Base-by-base conservation (phyloP, 2,797 vertebrate species). In the Thaleichthys pacificus region DNA sequence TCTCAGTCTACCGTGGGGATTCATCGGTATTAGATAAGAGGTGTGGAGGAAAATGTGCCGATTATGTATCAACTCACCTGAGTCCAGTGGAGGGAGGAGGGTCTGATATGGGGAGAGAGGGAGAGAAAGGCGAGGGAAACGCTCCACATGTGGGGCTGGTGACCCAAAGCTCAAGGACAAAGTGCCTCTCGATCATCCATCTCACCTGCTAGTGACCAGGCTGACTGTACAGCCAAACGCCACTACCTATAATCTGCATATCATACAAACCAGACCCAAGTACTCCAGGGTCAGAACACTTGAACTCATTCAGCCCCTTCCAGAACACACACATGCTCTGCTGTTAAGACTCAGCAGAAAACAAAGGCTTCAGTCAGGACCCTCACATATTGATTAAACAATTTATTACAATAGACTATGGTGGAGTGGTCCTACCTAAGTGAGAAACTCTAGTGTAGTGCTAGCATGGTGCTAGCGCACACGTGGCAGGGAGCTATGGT, bases 51-150 rank as follows among this genome's bases (percentile, higher is more conserved):
- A 38, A 57, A 0, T 64, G 26, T 69, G 30, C n/a, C 15, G 35
- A 21, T 17, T 28, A 26, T 5, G 4, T 76, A 71, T 67, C 54
- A 68, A 47, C 17, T 77, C 67, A 79, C 74, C 80, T 80, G 62
- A 54, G 12, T 57, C 14, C 32, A 57, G 42, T 66, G 21, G 35
- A 21, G 64, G 64, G 61, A 14, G 58, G 22, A 24, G 62, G 49
- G 51, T 28, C 42, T 47, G 42, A 47, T 47, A 47, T 47, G 42
- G 42, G 54, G 54, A 56, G 54, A 28, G 24, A 54, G 12, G 57
- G 38, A 42, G 38, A 42, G 11, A 42, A 42, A 42, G 38, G 38
- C 38, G 8, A 42, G 38, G 38, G 38, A 42, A 42, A 12, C 11
- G 38, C 38, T 42, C 38, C 38, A 42, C 38, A 26, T 26, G 38